Evolutionary conservation across 2,113 vertebrate genomes (phyloP).

Genomic region (Thamnaconus septentrionalis): DNA sequence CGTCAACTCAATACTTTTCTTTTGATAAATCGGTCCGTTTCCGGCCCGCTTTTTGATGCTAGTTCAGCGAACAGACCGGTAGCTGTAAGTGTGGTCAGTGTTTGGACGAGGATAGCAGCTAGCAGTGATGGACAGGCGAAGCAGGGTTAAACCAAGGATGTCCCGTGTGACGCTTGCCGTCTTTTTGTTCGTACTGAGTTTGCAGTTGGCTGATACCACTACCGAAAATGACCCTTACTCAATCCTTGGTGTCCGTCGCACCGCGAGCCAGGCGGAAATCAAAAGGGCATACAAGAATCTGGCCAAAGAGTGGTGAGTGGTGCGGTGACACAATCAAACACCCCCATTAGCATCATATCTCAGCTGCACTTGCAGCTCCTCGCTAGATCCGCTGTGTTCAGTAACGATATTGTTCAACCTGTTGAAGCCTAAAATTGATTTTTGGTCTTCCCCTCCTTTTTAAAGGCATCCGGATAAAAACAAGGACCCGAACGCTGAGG

Average conservation of each 20-base stretch:
- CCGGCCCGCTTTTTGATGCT: not conserved
- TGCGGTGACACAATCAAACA: slow-evolving; percentile 5
- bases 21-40: not conserved
- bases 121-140: slow-evolving; percentile 34
- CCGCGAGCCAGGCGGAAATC: slow-evolving; percentile 87
- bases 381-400: too few species aligned
- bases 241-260: slow-evolving; percentile 84
- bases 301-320: slow-evolving; percentile 88
- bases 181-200: slow-evolving; percentile 68
- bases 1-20: too few species aligned
- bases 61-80: not conserved
- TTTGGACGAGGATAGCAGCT: slow-evolving; percentile 6
- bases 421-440: not conserved
- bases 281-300: slow-evolving; percentile 94
- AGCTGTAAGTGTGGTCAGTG: slow-evolving; percentile 16
- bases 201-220: slow-evolving; percentile 64
- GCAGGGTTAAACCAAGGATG: slow-evolving; percentile 10
- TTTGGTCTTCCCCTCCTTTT: not conserved
- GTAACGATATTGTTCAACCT: not conserved
- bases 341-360: not conserved
- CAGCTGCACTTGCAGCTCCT: not conserved
- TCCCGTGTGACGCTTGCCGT: slow-evolving; percentile 57
- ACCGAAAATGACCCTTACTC: slow-evolving; percentile 88
- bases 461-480: slow-evolving; percentile 97
- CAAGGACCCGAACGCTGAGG: slow-evolving; percentile 89